These are phyloP conservation scores for Pycnomerus fuliginosus DNA, from an alignment of 2,888 invertebrate genomes.

Conservation along the genomic window DNA sequence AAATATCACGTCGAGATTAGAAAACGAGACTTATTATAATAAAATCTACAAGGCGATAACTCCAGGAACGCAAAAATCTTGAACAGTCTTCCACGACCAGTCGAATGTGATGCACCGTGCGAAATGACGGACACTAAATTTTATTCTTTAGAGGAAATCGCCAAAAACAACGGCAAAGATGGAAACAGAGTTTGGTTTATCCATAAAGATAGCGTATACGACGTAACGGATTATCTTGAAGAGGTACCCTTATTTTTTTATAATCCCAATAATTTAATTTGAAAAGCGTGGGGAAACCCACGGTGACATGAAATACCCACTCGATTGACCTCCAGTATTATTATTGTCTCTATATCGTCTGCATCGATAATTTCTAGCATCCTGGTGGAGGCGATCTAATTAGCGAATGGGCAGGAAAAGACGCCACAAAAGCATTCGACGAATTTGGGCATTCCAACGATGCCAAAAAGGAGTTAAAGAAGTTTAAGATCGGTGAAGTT, in stretches of 20 bases:
- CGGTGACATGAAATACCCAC: too few species aligned
- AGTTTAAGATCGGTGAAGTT: conserved; percentile 66
- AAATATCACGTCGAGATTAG: too few species aligned
- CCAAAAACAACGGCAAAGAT: conserved; percentile 59
- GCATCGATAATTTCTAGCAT: conserved; percentile 66
- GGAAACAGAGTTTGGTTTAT: conserved; percentile 63
- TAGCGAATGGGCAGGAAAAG: conserved; percentile 65
- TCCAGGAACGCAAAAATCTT: too few species aligned
- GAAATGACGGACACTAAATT: conserved; percentile 26
- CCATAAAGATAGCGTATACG: conserved; percentile 66
- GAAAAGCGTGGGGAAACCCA: too few species aligned
- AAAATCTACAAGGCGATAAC: too few species aligned
- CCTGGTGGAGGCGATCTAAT: conserved; percentile 68
- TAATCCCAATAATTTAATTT: too few species aligned
- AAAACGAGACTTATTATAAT: too few species aligned
- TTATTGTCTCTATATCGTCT: too few species aligned
- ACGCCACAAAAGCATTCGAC: conserved; percentile 65
- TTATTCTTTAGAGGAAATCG: conserved; percentile 56
- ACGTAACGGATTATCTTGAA: conserved; percentile 63
- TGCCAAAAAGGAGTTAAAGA: conserved; percentile 59
- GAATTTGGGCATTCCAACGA: conserved; percentile 68
- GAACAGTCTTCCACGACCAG: too few species aligned
- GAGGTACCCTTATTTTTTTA: too few species aligned
- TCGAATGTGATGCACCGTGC: too few species aligned
- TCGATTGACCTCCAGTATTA: too few species aligned